Conservation (phyloP, 2,888 invertebrate genomes). For the Isoperla grammatica region DNA sequence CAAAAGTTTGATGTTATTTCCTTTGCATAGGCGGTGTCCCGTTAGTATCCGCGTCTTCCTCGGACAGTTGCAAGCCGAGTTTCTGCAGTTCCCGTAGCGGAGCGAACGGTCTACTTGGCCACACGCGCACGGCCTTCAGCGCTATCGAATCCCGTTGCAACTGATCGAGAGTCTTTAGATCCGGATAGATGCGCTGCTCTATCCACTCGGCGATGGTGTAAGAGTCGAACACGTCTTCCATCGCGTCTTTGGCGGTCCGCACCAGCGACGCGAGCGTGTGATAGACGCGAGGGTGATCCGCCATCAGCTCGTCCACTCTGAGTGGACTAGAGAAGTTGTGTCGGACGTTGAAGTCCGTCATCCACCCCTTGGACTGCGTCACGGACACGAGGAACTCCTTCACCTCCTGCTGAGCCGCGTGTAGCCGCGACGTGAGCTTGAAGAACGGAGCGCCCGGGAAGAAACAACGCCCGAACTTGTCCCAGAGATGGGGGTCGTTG, state of each 20-base stretch:
- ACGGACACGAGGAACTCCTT: conserved; percentile 30
- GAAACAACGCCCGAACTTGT: conserved; percentile 53
- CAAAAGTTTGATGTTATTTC: neutral
- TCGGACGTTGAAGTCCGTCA: conserved; percentile 64
- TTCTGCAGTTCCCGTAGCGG: conserved; percentile 46
- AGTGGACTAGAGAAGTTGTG: conserved; percentile 62
- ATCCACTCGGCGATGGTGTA: conserved; percentile 60
- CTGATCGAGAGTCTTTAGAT: conserved; percentile 47
- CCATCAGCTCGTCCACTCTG: conserved; percentile 56
- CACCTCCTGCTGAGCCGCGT: conserved; percentile 44
- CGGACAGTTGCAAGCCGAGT: conserved; percentile 41
- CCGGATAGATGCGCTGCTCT: conserved; percentile 59
- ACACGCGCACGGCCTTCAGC: conserved; percentile 49
- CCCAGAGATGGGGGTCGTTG: conserved; percentile 56
- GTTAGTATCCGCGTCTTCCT: conserved; percentile 10
- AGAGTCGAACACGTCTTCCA: conserved; percentile 55
- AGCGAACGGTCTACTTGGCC: conserved; percentile 57
- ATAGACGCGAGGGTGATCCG: conserved; percentile 52
- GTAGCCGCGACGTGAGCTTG: conserved; percentile 46
- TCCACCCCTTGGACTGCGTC: conserved; percentile 49
- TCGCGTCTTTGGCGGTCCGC: conserved; percentile 50
- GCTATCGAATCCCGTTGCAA: conserved; percentile 50
- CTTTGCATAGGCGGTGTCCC: neutral
- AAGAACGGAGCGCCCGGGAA: conserved; percentile 58
- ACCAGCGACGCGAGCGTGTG: conserved; percentile 52